These are phyloP conservation scores for Phocoena phocoena DNA, from an alignment of 2,113 vertebrate species.

Conservation along the genomic window DNA sequence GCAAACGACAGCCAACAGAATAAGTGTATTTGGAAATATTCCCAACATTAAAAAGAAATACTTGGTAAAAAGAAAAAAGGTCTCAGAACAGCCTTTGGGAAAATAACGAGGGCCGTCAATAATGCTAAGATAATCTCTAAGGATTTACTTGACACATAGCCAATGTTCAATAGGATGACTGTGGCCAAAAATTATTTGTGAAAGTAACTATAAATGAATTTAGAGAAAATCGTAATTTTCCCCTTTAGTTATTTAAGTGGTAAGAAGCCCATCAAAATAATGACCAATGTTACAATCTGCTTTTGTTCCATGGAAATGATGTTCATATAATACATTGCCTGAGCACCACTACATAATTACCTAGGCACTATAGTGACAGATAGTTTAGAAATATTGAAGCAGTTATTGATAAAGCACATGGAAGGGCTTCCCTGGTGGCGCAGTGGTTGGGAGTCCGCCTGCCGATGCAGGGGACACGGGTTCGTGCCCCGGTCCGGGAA, in stretches of 20 bases:
- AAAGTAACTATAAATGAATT: conserved; percentile 41
- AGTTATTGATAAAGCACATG: conserved; percentile 28
- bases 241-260: conserved; percentile 18
- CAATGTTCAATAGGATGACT: neutral
- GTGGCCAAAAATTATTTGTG: conserved; percentile 52
- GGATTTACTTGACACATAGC: conserved; percentile 46
- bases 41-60: neutral
- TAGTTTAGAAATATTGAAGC: conserved; percentile 44
- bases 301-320: conserved; percentile 25
- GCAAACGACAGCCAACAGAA: neutral
- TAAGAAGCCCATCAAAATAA: conserved; percentile 46
- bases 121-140: conserved; percentile 12
- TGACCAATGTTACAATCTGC: conserved; percentile 19
- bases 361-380: neutral
- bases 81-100: conserved; percentile 33
- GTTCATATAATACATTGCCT: conserved; percentile 35
- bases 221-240: conserved; percentile 42
- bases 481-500: too few relatives aligned
- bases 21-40: neutral
- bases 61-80: neutral
- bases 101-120: conserved; percentile 33
- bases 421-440: too few relatives aligned
- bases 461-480: too few relatives aligned
- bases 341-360: conserved; percentile 38
- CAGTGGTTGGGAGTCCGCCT: too few relatives aligned